Conservation (phyloP, 2,113 vertebrate genomes). For the Siniperca chuatsi region DNA sequence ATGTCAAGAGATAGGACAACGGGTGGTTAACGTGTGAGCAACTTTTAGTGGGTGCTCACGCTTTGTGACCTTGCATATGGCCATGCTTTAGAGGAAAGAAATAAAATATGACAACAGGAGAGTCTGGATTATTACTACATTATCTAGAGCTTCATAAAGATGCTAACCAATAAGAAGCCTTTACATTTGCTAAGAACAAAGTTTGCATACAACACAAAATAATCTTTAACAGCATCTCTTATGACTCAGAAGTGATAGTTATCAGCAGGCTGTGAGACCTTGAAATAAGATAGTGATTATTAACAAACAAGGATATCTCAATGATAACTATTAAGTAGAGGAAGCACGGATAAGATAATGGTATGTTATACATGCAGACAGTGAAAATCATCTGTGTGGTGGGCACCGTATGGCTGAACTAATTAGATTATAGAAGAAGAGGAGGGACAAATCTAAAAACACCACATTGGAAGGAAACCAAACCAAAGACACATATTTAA, state of each 20-base stretch:
- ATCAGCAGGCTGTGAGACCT: constrained; percentile 5
- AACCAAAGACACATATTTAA: neutral
- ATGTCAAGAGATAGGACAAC: neutral
- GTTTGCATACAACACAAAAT: neutral
- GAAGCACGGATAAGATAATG: constrained; percentile 17
- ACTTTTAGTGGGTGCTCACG: neutral
- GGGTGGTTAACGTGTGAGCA: neutral
- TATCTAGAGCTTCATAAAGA: constrained; percentile 4
- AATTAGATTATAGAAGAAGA: neutral
- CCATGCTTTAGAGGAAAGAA: neutral
- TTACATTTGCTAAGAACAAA: constrained; percentile 17
- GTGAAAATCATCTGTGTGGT: too few relatives aligned
- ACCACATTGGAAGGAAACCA: neutral
- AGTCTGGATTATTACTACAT: neutral
- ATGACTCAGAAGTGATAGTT: constrained; percentile 1
- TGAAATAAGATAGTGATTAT: constrained; percentile 23
- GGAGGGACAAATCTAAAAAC: neutral
- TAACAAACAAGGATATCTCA: neutral
- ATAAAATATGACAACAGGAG: neutral
- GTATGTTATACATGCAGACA: neutral
- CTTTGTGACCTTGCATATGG: neutral
- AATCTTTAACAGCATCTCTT: neutral
- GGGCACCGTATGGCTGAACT: neutral
- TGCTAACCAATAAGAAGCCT: neutral
- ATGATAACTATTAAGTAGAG: neutral